These are phyloP conservation scores for Halcyon smyrnensis DNA, from an alignment of 2,797 vertebrate genomes.

Conservation along the genomic window DNA sequence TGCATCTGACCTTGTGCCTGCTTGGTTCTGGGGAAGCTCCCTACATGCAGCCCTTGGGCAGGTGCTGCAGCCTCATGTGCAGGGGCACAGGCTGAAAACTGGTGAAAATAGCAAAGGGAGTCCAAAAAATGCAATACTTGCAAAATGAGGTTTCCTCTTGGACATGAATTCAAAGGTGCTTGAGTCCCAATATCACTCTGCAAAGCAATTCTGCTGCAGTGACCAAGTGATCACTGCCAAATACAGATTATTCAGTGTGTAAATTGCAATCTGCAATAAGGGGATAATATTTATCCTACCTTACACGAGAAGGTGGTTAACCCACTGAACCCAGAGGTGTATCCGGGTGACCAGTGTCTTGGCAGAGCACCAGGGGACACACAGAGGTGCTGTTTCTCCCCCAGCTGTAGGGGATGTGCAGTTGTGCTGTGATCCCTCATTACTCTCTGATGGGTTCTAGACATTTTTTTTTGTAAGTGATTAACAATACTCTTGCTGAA, in stretches of 20 bases:
- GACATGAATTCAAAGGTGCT: not conserved
- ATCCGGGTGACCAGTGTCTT: not conserved
- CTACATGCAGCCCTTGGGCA: fast-evolving
- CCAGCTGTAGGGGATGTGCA: not conserved
- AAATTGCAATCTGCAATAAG: not conserved
- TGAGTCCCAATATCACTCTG: not conserved
- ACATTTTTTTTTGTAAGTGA: not conserved
- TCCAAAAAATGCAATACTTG: not conserved
- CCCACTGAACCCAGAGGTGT: not conserved
- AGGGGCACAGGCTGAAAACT: not conserved
- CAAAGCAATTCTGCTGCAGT: not conserved
- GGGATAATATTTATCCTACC: not conserved
- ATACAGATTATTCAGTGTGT: not conserved
- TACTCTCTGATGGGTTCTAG: not conserved
- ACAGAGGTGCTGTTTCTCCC: not conserved
- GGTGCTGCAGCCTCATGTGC: not conserved
- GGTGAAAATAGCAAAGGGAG: fast-evolving
- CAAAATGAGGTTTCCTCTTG: not conserved
- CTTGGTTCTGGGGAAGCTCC: not conserved
- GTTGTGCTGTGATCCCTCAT: not conserved
- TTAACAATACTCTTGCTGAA: not conserved
- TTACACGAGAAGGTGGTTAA: not conserved
- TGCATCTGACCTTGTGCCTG: too few relatives aligned
- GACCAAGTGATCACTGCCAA: not conserved
- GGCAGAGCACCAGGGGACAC: not conserved